These are phyloP conservation scores for Dimorphilus gyrociliatus DNA, from an alignment of 2,888 invertebrate species.

Conservation along the genomic window DNA sequence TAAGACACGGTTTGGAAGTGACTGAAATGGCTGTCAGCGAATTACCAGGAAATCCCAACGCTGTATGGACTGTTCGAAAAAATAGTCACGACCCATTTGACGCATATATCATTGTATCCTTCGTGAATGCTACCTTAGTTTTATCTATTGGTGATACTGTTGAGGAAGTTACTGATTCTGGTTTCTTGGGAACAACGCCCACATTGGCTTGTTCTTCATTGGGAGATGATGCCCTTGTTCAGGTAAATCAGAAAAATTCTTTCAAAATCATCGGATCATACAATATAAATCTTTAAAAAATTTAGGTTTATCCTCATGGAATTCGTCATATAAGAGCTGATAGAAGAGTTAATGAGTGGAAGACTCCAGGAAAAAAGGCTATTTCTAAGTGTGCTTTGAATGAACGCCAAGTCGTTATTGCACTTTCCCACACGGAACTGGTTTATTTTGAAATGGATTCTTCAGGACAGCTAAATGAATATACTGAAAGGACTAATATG, in stretches of 20 bases:
- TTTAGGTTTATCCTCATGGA: slow-evolving; percentile 83
- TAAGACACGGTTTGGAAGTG: slow-evolving; percentile 92
- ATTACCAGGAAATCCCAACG: slow-evolving; percentile 96
- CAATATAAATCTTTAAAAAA: too few relatives aligned
- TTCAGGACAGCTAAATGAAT: slow-evolving; percentile 92
- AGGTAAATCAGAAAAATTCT: too few relatives aligned
- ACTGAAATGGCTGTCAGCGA: slow-evolving; percentile 99
- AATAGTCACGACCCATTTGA: slow-evolving; percentile 93
- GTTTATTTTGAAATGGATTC: slow-evolving; percentile 99
- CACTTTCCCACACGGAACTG: slow-evolving; percentile 86
- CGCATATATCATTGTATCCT: slow-evolving; percentile 98
- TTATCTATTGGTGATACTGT: slow-evolving; percentile 98
- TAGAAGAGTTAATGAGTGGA: slow-evolving; percentile 97
- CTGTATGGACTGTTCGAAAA: slow-evolving; percentile 96
- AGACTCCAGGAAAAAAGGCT: slow-evolving; percentile 87
- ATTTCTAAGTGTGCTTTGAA: slow-evolving; percentile 97
- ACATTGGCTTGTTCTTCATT: slow-evolving; percentile 94
- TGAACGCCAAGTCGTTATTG: slow-evolving; percentile 93
- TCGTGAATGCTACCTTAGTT: slow-evolving; percentile 93
- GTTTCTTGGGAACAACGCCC: slow-evolving; percentile 93
- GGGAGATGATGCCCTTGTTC: slow-evolving; percentile 91
- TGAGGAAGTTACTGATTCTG: slow-evolving; percentile 99
- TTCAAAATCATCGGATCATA: too few relatives aligned
- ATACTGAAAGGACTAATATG: slow-evolving; percentile 89
- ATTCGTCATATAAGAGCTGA: slow-evolving; percentile 95